Base-by-base conservation (phyloP, 1,140 invertebrate species). In the Trichomalopsis sarcophagae region DNA sequence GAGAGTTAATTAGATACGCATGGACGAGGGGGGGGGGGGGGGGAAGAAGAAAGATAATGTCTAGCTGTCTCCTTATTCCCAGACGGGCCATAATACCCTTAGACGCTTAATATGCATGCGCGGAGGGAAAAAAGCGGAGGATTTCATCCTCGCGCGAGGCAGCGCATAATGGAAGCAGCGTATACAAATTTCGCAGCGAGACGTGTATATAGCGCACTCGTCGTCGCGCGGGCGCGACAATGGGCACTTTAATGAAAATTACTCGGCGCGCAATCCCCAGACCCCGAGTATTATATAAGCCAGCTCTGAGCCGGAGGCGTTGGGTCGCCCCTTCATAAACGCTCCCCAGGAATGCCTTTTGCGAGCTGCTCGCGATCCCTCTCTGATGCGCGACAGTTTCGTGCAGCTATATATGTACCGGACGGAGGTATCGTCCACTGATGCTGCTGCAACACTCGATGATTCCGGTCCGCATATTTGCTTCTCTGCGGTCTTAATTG, bases 201-300 rank as follows among this genome's bases (percentile, higher is more conserved):
- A 62, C 33, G 4, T 36, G 33, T 55, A 55, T 62, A 62, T 62
- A 62, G 17, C 14, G 17, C 36, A 44, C 36, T 44, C 73, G 73
- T 21, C 73, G 73, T 33, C 27, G 36, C 5, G 69, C 21, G 11
- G 69, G 27, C 73, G 73, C 73, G 55, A 79, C 77, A 79, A 79
- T 79, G 55, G 76, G 77, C 77, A 79, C 77, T 79, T 79, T 79
- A 79, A 79, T 79, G 77, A 79, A 79, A 79, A 79, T 79, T 79
- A 79, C 77, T 79, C 77, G 77, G 27, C 23, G 27, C 23, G 55
- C 77, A 36, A 79, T 62, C 47, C 76, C 76, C 21, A 33, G 74
- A 47, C 23, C 68, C 68, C 68, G 14, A n/a, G 73, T 75, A 40
- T 75, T 75, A 75, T 36, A 33, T 44, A 75, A 75, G 73, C 73